These are phyloP conservation scores for Drosophila santomea DNA, from an alignment of 1,140 invertebrate genomes.

Conservation along the genomic window DNA sequence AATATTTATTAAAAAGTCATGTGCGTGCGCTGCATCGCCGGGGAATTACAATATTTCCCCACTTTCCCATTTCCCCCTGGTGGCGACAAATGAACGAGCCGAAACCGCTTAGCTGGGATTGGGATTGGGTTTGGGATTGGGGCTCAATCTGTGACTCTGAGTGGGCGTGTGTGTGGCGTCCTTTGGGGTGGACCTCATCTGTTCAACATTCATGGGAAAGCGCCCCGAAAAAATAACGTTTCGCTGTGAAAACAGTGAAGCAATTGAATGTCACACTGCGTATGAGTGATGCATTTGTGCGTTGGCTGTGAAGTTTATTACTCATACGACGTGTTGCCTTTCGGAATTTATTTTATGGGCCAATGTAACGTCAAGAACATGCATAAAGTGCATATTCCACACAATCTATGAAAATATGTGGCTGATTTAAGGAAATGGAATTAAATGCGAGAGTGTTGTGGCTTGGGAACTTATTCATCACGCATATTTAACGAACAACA, in stretches of 20 bases:
- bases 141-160: constrained; percentile 32
- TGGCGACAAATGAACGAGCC: constrained; percentile 51
- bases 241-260: not conserved
- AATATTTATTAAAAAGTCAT: constrained; percentile 83
- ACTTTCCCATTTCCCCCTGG: not conserved
- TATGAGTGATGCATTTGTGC: constrained; percentile 13
- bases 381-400: too few species aligned
- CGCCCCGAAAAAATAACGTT: constrained; percentile 1
- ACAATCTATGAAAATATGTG: too few species aligned
- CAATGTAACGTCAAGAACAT: too few species aligned
- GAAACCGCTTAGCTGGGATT: constrained; percentile 52
- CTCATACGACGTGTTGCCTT: constrained; percentile 1
- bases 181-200: constrained; percentile 29
- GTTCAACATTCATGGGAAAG: constrained; percentile 6
- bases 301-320: not conserved
- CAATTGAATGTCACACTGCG: constrained; percentile 4
- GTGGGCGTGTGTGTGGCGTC: constrained; percentile 1
- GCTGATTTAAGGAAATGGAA: not conserved
- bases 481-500: not conserved
- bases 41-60: constrained; percentile 56
- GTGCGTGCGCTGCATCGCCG: constrained; percentile 65
- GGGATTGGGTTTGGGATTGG: constrained; percentile 33
- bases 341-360: not conserved
- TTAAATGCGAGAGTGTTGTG: not conserved
- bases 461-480: not conserved